Percentiles rank a stretch among this genome's conserved stretches.
phyloP scores from a whole-genome alignment of 1,140 invertebrate species.

The Anastatus disparis region DNA sequence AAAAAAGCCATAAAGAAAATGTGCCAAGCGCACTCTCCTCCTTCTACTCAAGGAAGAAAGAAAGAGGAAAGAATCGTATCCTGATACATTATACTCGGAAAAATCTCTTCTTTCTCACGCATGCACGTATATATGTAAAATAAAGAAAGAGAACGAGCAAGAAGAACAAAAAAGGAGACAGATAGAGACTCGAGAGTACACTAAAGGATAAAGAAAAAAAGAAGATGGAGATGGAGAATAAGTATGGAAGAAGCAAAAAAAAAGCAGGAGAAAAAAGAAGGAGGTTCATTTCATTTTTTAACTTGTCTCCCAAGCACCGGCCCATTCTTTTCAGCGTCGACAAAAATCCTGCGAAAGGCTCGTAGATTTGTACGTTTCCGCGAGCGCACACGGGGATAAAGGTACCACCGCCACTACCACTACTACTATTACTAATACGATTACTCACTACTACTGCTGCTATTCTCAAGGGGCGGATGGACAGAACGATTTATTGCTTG shows the following conservation, averaged over 20 bases:
- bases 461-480: conserved; percentile 24
- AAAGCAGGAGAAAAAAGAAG: neutral
- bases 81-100: too few relatives aligned
- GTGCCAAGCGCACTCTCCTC: too few relatives aligned
- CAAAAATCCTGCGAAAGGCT: conserved; percentile 32
- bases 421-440: too few relatives aligned
- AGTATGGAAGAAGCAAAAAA: neutral
- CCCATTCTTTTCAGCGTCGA: conserved; percentile 28
- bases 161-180: neutral
- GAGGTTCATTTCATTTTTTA: conserved; percentile 38
- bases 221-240: neutral
- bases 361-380: conserved; percentile 35
- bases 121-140: neutral
- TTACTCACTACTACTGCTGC: too few relatives aligned
- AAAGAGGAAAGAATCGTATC: too few relatives aligned
- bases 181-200: neutral
- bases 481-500: conserved; percentile 37
- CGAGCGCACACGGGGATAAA: too few relatives aligned
- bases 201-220: neutral
- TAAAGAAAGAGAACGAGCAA: neutral
- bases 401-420: neutral
- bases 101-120: too few relatives aligned
- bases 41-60: too few relatives aligned
- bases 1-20: too few relatives aligned
- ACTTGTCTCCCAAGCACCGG: conserved; percentile 22